Base-by-base conservation (phyloP, 2,113 vertebrate genomes). In the Tenrec ecaudatus region DNA sequence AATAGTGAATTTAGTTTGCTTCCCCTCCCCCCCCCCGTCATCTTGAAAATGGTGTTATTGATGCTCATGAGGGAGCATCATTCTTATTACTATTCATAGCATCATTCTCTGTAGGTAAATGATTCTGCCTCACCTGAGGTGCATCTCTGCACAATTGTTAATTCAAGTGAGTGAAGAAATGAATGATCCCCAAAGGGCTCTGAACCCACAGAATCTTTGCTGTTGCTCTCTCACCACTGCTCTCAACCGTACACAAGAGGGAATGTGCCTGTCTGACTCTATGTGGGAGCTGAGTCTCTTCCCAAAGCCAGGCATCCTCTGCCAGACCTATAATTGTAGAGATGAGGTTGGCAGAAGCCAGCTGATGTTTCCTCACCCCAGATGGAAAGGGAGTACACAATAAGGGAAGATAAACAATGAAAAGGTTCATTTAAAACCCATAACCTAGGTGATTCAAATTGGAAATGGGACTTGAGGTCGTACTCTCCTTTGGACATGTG, bases 281-380 rank as follows among this genome's bases (percentile, higher is more conserved):
- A 62, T 82, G 85, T 86, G 40, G 58, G 92, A 86, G 91, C 73
- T 93, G 90, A 82, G n/a, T 76, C 88, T 89, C 68, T 91, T 94
- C 92, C 86, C 68, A 22, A 82, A 97, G 86, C 8, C 66, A 83
- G 33, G 22, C 88, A 31, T 87, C 89, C 80, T 93, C 82, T 98
- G 96, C 96, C 97, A 97, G 96, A 89, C 94, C 78, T 87, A 82
- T 97, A 95, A 97, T 94, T 96, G 95, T 90, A 75, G 93, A 96
- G 78, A 69, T 89, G 90, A 94, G 94, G 64, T 94, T 96, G 97
- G 95, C 96, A 97, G 96, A 94, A 93, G 93, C 90, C 96, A 96
- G 89, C 92, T 96, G 95, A 95, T 90, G 95, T 68, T 95, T 92
- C 79, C 85, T 95, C 68, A 85, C 93, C 95, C 93, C 94, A 95